phyloP scores from a whole-genome alignment of 2,888 invertebrate species.

The Orthosia gracilis region DNA sequence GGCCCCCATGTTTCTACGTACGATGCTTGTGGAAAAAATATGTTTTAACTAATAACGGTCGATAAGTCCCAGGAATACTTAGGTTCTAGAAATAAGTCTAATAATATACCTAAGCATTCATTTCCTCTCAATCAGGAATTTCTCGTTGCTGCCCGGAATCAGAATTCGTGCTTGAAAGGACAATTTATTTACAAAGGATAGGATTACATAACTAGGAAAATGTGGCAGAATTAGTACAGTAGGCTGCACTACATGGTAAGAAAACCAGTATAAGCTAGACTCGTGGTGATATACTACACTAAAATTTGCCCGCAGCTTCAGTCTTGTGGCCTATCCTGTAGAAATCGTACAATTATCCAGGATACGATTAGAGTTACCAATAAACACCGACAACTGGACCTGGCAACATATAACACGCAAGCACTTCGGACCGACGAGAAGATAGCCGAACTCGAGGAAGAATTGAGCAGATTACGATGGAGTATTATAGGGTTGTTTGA shows the following conservation, averaged over 20 bases:
- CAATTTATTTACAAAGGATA: background rate
- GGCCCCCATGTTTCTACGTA: no score
- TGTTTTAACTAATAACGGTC: background rate
- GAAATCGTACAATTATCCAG: no score
- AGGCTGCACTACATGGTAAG: background rate
- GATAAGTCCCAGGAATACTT: background rate
- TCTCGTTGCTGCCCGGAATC: background rate
- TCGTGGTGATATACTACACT: background rate
- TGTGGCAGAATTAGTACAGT: background rate
- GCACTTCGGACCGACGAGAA: no score
- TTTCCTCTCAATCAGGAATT: constrained; percentile 13
- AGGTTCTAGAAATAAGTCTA: background rate
- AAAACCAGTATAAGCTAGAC: background rate
- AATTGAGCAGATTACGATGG: no score
- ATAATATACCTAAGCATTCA: background rate
- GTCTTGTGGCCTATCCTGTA: no score
- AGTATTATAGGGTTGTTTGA: no score
- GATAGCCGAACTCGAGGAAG: no score
- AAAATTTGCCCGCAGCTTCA: no score
- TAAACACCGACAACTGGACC: no score
- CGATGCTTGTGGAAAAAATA: background rate
- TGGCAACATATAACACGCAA: no score
- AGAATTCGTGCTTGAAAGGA: background rate
- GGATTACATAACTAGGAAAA: no score
- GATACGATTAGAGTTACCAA: no score